These are phyloP conservation scores for Paramacrobiotus metropolitanus DNA, from an alignment of 1,140 invertebrate species.

Conservation along the genomic window DNA sequence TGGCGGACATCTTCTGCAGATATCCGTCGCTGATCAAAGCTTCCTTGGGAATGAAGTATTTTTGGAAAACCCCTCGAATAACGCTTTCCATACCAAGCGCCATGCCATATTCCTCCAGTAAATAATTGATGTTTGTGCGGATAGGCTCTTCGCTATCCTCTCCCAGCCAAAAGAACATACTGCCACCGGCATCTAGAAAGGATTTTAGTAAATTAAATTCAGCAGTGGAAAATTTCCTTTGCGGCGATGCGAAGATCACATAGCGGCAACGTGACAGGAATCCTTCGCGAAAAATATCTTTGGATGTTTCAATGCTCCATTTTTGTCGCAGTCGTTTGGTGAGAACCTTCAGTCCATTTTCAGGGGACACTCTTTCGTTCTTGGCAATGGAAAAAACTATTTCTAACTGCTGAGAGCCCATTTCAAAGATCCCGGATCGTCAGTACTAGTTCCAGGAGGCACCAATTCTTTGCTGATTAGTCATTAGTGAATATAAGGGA, in stretches of 20 bases:
- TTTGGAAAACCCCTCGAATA: neutral
- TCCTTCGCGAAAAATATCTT: neutral
- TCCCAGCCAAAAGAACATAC: neutral
- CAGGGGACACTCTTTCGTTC: neutral
- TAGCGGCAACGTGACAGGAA: neutral
- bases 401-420: neutral
- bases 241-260: neutral
- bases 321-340: neutral
- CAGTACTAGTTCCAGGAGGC: too few species aligned
- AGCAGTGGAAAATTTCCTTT: neutral
- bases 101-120: constrained; percentile 1
- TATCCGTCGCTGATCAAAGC: neutral
- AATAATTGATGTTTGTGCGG: neutral
- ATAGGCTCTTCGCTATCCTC: neutral
- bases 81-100: neutral
- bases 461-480: too few species aligned
- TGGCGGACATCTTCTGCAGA: neutral
- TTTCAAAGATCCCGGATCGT: neutral
- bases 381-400: neutral
- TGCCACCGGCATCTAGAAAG: neutral
- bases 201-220: neutral
- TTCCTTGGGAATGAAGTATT: neutral
- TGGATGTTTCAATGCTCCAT: neutral
- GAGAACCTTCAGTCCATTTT: neutral
- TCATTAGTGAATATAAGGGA: too few species aligned